phyloP scores from a whole-genome alignment of 2,113 vertebrate genomes.

The Diadophis punctatus region DNA sequence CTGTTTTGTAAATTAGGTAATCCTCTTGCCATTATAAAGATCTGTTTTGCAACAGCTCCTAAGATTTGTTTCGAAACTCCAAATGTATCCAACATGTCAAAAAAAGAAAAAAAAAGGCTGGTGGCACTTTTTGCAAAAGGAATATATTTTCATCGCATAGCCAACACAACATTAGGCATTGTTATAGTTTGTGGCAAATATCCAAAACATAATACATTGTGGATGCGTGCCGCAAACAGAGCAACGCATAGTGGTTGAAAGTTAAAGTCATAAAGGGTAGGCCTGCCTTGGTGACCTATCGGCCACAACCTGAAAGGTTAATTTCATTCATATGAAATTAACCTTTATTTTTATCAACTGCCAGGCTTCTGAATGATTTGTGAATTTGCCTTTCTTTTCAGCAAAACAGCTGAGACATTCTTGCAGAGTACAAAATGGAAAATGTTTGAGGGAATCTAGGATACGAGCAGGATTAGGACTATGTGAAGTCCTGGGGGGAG shows the following conservation, averaged over 20 bases:
- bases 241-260: neutral
- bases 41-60: neutral
- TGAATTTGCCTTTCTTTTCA: neutral
- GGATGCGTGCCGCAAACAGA: no score
- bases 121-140: neutral
- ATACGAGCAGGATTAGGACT: neutral
- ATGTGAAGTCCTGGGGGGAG: neutral
- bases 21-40: neutral
- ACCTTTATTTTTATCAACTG: neutral
- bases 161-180: neutral
- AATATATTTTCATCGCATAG: neutral
- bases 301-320: no score
- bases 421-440: neutral
- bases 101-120: neutral
- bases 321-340: neutral
- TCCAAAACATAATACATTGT: neutral
- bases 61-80: neutral
- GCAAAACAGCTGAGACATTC: neutral
- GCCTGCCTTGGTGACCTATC: neutral
- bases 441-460: neutral
- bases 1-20: neutral
- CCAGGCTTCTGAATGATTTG: neutral
- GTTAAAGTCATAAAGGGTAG: neutral
- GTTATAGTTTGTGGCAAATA: neutral
- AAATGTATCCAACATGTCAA: neutral